Conservation (phyloP, 2,888 invertebrate genomes). For the Teleiodes luculella region DNA sequence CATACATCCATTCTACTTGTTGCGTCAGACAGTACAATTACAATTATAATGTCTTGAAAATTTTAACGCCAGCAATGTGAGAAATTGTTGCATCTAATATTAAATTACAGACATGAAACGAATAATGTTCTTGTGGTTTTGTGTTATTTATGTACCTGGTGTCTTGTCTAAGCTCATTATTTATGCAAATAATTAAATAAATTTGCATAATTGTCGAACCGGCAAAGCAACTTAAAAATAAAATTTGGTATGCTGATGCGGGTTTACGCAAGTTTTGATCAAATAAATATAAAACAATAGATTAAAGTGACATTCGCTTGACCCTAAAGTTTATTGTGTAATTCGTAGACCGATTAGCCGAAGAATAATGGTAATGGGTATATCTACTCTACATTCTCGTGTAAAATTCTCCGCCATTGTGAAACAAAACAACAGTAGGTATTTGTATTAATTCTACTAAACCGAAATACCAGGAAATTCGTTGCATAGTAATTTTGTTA, state of each 20-base stretch:
- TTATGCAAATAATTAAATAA: neutral
- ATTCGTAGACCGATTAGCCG: neutral
- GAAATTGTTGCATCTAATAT: neutral
- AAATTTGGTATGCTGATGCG: neutral
- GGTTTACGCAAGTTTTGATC: slow-evolving; percentile 9
- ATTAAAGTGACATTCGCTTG: slow-evolving; percentile 10
- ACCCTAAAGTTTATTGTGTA: neutral
- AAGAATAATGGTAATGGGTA: too few species aligned
- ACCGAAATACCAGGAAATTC: neutral
- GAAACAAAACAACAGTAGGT: neutral
- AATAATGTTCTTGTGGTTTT: too few species aligned
- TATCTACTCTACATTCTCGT: neutral
- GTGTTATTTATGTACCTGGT: neutral
- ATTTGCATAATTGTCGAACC: neutral
- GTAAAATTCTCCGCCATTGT: neutral
- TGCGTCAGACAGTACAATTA: slow-evolving; percentile 11
- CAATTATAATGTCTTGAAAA: too few species aligned
- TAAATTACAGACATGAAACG: too few species aligned
- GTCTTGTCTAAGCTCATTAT: too few species aligned
- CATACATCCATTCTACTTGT: slow-evolving; percentile 13
- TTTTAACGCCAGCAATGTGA: neutral
- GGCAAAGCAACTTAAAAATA: too few species aligned
- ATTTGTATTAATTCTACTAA: neutral
- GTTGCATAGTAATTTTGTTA: too few species aligned
- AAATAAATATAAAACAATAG: slow-evolving; percentile 11